Evolutionary conservation across 2,113 vertebrate species (phyloP), one percentile per base, ranked within the genome.

Genomic region (Dipodomys merriami): DNA sequence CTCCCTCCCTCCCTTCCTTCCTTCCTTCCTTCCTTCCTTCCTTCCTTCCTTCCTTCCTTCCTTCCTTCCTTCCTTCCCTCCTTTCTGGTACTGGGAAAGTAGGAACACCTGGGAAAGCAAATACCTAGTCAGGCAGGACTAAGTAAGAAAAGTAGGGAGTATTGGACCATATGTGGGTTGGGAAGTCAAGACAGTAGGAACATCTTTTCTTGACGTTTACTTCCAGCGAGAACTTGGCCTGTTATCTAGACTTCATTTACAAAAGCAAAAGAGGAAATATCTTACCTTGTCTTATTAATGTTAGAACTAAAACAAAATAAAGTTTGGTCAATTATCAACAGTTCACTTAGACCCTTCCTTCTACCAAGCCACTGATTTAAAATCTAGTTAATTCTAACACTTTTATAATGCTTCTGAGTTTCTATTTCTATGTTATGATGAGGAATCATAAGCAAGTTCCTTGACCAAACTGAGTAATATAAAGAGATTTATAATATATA

Each of bases 381-480:
- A 27, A 46, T 79, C 78, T 73, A 85, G 25, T 69, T 49, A 44
- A 60, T 87, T 86, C 13, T 27, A 77, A 78, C 69, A 1, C 3
- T 90, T 69, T 23, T 44, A 83, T 86, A 86, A 77, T 82, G 27
- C 49, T 49, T 93, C 71, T 68, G 12, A 6, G 11, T 60, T 76
- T 79, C 65, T 71, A 8, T 89, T 57, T 83, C 25, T 83, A 35
- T 46, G 49, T 72, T 81, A 60, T 76, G 12, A 39, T 80, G 77
- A 84, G 25, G 7, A 91, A 92, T 79, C 15, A 68, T 6, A 46
- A 78, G 67, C 44, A 87, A 74, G 15, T 74, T 64, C 6, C 57
- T 69, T 81, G 60, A 62, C 64, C 49, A 90, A 83, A 78, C 4
- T 57, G n/a, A 94, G 46, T 12, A 90, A 76, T 60, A 90, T 64